Percentiles rank a stretch among this genome's conserved stretches.
phyloP scores from a whole-genome alignment of 1,140 invertebrate genomes.

The Drosophila insularis region DNA sequence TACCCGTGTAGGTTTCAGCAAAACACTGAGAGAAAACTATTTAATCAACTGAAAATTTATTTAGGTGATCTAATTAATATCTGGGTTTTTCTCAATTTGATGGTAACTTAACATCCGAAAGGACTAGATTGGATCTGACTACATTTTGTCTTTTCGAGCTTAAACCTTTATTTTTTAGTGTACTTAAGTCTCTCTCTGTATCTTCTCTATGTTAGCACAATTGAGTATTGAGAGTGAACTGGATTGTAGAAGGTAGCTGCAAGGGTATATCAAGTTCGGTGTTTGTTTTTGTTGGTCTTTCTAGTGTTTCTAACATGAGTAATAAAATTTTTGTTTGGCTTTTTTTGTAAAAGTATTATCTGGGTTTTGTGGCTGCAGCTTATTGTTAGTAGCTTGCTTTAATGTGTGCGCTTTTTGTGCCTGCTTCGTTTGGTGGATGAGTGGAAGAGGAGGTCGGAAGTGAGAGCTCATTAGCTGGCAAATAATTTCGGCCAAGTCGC shows the following conservation, averaged over 20 bases:
- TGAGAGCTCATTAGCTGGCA: slow-evolving; percentile 60
- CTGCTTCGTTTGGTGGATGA: slow-evolving; percentile 19
- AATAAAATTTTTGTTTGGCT: slow-evolving; percentile 4
- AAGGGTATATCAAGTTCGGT: not conserved
- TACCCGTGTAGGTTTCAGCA: not conserved
- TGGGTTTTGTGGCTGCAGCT: not conserved
- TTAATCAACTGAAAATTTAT: not conserved
- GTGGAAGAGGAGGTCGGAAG: slow-evolving; percentile 1
- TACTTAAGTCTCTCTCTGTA: too few species aligned
- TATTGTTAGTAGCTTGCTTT: slow-evolving; percentile 20
- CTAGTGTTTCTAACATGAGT: not conserved
- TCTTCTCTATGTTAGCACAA: too few species aligned
- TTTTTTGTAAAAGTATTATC: not conserved
- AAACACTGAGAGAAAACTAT: not conserved
- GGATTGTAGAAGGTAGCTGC: too few species aligned
- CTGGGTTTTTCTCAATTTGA: too few species aligned
- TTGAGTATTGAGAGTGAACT: too few species aligned
- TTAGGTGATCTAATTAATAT: too few species aligned
- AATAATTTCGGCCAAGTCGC: slow-evolving; percentile 30
- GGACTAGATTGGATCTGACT: too few species aligned
- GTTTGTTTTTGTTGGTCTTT: not conserved
- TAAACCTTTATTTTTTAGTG: too few species aligned
- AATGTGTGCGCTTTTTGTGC: slow-evolving; percentile 19
- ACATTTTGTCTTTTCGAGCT: too few species aligned
- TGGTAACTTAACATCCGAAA: too few species aligned